Evolutionary conservation across 2,888 invertebrate species (phyloP).

Genomic region (Erebia aethiops): DNA sequence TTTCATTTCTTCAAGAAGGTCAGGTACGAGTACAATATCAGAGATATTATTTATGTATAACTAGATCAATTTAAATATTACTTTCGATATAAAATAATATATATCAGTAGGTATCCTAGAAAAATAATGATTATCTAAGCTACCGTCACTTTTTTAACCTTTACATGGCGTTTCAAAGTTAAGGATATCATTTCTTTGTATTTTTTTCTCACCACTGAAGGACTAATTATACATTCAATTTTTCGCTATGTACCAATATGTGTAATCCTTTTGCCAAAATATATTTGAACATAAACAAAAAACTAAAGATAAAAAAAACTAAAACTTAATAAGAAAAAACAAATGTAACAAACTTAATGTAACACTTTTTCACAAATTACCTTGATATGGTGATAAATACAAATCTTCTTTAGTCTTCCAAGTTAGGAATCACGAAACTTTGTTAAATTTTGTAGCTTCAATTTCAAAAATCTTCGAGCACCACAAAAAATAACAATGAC

Average conservation of each 20-base stretch:
- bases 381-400: constrained; percentile 45
- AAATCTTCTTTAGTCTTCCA: constrained; percentile 46
- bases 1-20: background rate
- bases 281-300: background rate
- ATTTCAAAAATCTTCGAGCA: constrained; percentile 49
- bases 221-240: background rate
- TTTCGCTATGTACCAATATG: background rate
- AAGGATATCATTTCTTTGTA: background rate
- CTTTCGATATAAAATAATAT: too few relatives aligned
- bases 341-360: constrained; percentile 24
- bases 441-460: constrained; percentile 44
- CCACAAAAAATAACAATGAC: constrained; percentile 55
- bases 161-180: background rate
- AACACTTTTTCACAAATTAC: constrained; percentile 47
- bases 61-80: too few relatives aligned
- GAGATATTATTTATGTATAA: background rate
- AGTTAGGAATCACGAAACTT: constrained; percentile 45
- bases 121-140: too few relatives aligned
- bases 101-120: too few relatives aligned
- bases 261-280: too few relatives aligned
- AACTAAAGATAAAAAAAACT: background rate
- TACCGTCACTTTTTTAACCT: background rate
- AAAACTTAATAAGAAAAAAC: constrained; percentile 25
- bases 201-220: background rate
- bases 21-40: background rate